A percentile compares a stretch with the other conserved stretches of the same genome.
phyloP scores from a whole-genome alignment of 2,888 invertebrate species.

The Chrysolina americana region DNA sequence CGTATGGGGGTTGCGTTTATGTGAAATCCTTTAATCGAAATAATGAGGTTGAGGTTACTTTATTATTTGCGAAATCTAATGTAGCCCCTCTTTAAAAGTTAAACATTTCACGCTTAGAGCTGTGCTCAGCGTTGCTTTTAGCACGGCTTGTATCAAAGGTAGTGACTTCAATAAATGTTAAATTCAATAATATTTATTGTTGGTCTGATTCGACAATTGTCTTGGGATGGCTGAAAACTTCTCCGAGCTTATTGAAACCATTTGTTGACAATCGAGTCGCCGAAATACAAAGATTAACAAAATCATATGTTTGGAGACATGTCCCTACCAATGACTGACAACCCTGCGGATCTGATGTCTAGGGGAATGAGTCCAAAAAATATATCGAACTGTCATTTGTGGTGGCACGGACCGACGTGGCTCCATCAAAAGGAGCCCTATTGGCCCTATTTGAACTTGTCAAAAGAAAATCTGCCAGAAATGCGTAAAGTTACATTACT shows the following conservation, averaged over 20 bases:
- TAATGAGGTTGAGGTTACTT: background rate
- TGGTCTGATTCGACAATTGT: slow-evolving; percentile 25
- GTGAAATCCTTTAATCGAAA: background rate
- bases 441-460: slow-evolving; percentile 26
- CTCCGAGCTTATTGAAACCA: slow-evolving; percentile 11
- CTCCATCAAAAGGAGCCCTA: slow-evolving; percentile 5
- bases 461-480: slow-evolving; percentile 14
- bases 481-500: background rate
- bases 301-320: slow-evolving; percentile 40
- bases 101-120: slow-evolving; percentile 16
- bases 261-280: slow-evolving; percentile 49
- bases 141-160: background rate
- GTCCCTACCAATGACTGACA: slow-evolving; percentile 42
- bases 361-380: slow-evolving; percentile 39
- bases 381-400: slow-evolving; percentile 34
- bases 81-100: background rate
- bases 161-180: background rate
- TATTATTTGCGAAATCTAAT: background rate
- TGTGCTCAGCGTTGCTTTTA: slow-evolving; percentile 22
- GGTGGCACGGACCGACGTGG: slow-evolving; percentile 49
- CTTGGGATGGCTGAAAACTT: slow-evolving; percentile 21
- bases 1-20: background rate
- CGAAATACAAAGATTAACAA: slow-evolving; percentile 45
- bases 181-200: slow-evolving; percentile 14
- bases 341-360: slow-evolving; percentile 39